Conservation (phyloP, 2,888 invertebrate genomes). For the Patella caerulea region DNA sequence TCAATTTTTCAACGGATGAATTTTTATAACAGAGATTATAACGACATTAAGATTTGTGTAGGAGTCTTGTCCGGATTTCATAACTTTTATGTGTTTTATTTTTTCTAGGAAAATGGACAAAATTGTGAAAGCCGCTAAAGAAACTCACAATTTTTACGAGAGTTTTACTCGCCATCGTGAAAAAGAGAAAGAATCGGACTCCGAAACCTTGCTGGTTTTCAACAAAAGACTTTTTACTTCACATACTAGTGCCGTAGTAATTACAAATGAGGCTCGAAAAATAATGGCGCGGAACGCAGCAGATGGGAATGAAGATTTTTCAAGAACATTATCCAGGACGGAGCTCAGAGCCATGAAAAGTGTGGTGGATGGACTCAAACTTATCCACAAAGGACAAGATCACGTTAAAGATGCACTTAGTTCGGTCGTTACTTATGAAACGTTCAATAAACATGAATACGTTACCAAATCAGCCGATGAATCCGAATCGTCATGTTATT, state of each 20-base stretch:
- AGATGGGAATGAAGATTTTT: slow-evolving; percentile 28
- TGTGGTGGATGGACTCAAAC: slow-evolving; percentile 55
- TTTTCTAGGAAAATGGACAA: slow-evolving; percentile 47
- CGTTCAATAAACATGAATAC: slow-evolving; percentile 49
- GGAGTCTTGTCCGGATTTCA: too few species aligned
- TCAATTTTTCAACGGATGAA: too few species aligned
- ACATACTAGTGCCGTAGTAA: slow-evolving; percentile 50
- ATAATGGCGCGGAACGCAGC: slow-evolving; percentile 50
- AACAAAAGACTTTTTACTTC: slow-evolving; percentile 60
- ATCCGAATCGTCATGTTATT: slow-evolving; percentile 54
- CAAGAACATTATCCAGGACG: slow-evolving; percentile 41
- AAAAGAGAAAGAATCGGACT: slow-evolving; percentile 37
- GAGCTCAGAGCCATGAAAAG: slow-evolving; percentile 52
- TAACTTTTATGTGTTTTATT: background rate
- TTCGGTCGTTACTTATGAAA: slow-evolving; percentile 52
- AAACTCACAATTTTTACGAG: slow-evolving; percentile 47
- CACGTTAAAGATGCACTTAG: slow-evolving; percentile 59
- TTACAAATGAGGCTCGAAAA: slow-evolving; percentile 53
- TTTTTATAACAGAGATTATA: too few species aligned
- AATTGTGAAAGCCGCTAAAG: slow-evolving; percentile 46
- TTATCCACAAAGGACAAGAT: slow-evolving; percentile 57
- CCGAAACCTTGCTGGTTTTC: slow-evolving; percentile 51
- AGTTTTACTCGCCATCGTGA: slow-evolving; percentile 36
- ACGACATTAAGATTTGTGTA: too few species aligned
- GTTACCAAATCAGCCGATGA: slow-evolving; percentile 53